phyloP scores from a whole-genome alignment of 2,113 vertebrate genomes.

The Deroptyus accipitrinus region DNA sequence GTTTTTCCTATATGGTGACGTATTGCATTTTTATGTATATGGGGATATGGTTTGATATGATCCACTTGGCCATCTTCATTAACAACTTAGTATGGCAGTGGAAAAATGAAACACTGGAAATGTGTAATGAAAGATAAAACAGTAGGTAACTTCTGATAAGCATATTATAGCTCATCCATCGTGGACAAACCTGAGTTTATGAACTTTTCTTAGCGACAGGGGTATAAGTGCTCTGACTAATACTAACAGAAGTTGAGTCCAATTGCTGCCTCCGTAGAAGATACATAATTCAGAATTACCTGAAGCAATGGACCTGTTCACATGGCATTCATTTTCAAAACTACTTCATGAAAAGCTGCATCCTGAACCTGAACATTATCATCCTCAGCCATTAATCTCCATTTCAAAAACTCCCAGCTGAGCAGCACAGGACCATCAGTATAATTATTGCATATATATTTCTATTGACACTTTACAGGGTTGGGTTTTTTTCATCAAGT shows the following conservation, averaged over 20 bases:
- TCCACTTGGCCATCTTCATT: conserved; percentile 38
- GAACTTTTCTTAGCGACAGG: conserved; percentile 19
- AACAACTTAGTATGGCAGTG: not conserved
- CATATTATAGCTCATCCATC: conserved; percentile 11
- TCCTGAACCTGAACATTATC: not conserved
- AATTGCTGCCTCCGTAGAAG: not conserved
- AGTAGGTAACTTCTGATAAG: conserved; percentile 39
- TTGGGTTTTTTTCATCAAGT: not conserved
- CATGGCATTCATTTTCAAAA: conserved; percentile 20
- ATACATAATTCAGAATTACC: conserved; percentile 28
- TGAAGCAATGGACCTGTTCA: conserved; percentile 6
- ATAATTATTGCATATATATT: conserved; percentile 3
- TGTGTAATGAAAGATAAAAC: conserved; percentile 25
- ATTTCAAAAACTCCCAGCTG: not conserved
- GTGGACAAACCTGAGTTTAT: not conserved
- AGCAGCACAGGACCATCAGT: not conserved
- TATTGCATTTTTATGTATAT: not conserved
- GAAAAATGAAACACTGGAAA: conserved; percentile 19
- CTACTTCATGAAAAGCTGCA: not conserved
- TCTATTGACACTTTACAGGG: not conserved
- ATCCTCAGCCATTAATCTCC: conserved; percentile 9
- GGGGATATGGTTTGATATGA: not conserved
- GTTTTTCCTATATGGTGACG: not conserved
- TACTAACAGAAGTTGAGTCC: conserved; percentile 18
- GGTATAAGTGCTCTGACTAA: not conserved